phyloP scores from a whole-genome alignment of 92 coral and sea anemone genomes.

The Porites evermanni region DNA sequence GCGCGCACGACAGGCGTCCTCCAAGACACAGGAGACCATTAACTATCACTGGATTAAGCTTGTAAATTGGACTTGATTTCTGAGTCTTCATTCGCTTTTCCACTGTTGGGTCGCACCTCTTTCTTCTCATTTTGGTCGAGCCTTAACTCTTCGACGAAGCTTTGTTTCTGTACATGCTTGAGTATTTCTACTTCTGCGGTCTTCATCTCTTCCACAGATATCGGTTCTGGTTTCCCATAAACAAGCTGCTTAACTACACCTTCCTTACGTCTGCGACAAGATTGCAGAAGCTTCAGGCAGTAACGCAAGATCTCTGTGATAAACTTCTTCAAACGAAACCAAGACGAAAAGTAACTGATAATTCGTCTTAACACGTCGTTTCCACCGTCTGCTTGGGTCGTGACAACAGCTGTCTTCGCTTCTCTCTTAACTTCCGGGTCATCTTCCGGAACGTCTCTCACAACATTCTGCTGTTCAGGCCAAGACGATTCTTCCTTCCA shows the following conservation, averaged over 20 bases:
- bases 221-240: background rate
- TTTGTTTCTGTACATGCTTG: background rate
- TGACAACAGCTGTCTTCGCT: no score
- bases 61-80: constrained; percentile 12
- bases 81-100: background rate
- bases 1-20: no score
- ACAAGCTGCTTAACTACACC: background rate
- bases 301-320: constrained; percentile 61
- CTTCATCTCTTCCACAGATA: background rate
- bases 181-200: background rate
- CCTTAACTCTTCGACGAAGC: background rate
- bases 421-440: no score
- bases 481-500: no score
- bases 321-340: constrained; percentile 57
- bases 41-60: constrained; percentile 2
- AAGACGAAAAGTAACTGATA: constrained; percentile 53
- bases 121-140: background rate
- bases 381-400: background rate
- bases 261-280: constrained; percentile 38
- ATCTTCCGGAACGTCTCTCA: no score
- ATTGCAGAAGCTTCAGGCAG: constrained; percentile 38
- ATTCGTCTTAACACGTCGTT: constrained; percentile 26
- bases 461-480: no score
- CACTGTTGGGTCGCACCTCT: background rate
- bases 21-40: background rate